phyloP scores from a whole-genome alignment of 2,113 vertebrate genomes.

The Budorcas taxicolor region DNA sequence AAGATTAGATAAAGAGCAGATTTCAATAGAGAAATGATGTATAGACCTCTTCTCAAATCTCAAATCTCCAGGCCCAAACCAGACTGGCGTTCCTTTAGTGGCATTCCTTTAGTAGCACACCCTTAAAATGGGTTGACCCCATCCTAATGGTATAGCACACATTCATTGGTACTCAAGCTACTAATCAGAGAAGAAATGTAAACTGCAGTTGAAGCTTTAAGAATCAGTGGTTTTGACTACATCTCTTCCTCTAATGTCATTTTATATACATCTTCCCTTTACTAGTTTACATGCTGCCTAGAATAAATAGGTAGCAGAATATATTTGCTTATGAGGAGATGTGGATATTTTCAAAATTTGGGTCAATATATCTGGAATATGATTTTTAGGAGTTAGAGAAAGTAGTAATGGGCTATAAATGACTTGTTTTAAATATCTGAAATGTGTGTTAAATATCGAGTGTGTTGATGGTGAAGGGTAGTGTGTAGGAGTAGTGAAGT shows the following conservation, averaged over 20 bases:
- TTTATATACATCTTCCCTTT: neutral
- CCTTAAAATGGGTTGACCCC: neutral
- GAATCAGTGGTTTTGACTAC: neutral
- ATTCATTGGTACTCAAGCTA: neutral
- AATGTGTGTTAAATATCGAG: neutral
- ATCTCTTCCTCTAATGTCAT: neutral
- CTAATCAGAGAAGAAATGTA: neutral
- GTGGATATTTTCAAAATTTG: neutral
- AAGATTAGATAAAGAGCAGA: neutral
- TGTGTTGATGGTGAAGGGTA: neutral
- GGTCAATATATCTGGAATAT: neutral
- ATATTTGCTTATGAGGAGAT: neutral
- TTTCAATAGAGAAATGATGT: conserved; percentile 9
- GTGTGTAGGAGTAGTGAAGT: neutral
- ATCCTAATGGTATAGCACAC: neutral
- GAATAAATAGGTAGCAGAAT: neutral
- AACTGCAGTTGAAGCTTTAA: neutral
- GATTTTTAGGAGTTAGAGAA: neutral
- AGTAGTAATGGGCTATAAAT: neutral
- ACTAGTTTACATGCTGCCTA: neutral
- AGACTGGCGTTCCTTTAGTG: neutral
- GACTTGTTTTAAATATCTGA: neutral
- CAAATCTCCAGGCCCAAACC: neutral
- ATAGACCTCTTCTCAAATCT: neutral
- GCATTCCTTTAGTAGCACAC: neutral